Conservation (phyloP, 1,140 invertebrate species). For the Brachionus rubens region DNA sequence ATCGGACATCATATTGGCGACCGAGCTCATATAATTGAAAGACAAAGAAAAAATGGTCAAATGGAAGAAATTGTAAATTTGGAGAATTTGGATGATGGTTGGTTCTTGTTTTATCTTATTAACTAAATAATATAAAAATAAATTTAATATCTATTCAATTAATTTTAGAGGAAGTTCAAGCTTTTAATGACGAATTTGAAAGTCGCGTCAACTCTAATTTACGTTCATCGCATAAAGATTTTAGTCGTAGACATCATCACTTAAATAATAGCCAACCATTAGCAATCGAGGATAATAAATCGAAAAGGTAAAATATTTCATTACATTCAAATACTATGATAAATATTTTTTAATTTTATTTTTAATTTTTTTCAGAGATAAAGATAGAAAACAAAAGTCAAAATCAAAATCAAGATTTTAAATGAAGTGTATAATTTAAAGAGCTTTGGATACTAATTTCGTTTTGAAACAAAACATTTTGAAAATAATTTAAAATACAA, state of each 20-base stretch:
- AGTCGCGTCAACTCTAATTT: not conserved
- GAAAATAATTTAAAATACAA: no score
- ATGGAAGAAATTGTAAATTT: slow-evolving; percentile 45
- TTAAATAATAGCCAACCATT: slow-evolving; percentile 27
- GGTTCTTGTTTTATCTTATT: no score
- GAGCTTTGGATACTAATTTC: no score
- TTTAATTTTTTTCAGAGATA: slow-evolving; percentile 6
- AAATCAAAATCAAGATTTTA: not conserved
- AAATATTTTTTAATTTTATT: not conserved
- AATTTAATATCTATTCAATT: no score
- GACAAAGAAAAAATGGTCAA: slow-evolving; percentile 52
- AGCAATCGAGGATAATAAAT: slow-evolving; percentile 15
- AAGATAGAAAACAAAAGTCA: not conserved
- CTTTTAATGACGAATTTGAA: slow-evolving; percentile 41
- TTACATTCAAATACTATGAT: not conserved
- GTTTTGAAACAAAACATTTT: no score
- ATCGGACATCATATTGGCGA: slow-evolving; percentile 87
- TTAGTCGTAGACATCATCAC: slow-evolving; percentile 1
- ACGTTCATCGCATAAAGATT: not conserved
- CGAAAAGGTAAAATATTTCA: not conserved
- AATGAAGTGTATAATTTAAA: no score
- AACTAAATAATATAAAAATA: no score
- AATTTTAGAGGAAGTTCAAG: slow-evolving; percentile 15
- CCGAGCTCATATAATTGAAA: slow-evolving; percentile 78
- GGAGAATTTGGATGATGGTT: slow-evolving; percentile 45